Percentiles rank a stretch among this genome's conserved stretches.
Conservation (phyloP, 1,140 invertebrate genomes). For the Listronotus oregonensis region DNA sequence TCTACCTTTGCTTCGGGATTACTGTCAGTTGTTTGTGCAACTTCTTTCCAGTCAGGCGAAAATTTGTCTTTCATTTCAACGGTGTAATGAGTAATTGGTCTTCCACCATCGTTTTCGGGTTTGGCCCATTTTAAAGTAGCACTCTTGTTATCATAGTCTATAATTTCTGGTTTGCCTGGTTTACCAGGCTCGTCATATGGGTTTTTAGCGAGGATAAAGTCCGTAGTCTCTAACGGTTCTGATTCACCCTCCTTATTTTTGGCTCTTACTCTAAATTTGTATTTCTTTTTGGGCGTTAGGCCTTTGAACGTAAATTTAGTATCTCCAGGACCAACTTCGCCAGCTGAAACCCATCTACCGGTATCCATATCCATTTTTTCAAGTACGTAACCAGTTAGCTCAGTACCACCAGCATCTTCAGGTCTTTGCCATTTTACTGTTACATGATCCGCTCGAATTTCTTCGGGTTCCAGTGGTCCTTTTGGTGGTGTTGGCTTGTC, state of each 20-base stretch:
- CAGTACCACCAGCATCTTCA: constrained; percentile 89
- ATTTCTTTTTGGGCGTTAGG: constrained; percentile 95
- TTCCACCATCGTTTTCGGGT: constrained; percentile 88
- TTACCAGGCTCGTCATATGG: constrained; percentile 91
- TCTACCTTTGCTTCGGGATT: constrained; percentile 82
- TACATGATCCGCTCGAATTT: constrained; percentile 88
- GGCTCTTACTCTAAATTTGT: constrained; percentile 97
- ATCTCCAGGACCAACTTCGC: constrained; percentile 84
- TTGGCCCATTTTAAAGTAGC: constrained; percentile 89
- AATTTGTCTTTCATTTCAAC: constrained; percentile 97
- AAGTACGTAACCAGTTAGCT: constrained; percentile 93
- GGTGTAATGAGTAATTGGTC: constrained; percentile 92
- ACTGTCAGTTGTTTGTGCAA: constrained; percentile 77
- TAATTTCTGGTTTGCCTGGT: constrained; percentile 89
- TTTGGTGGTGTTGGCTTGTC: constrained; percentile 85
- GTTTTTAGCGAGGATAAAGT: constrained; percentile 90
- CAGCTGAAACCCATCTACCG: constrained; percentile 89
- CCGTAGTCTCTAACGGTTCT: constrained; percentile 90
- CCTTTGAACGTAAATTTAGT: constrained; percentile 87
- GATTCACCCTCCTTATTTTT: constrained; percentile 98
- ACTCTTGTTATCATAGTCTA: constrained; percentile 92
- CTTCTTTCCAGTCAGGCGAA: constrained; percentile 85
- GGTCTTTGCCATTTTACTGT: constrained; percentile 95
- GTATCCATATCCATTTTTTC: constrained; percentile 97
- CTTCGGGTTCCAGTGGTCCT: constrained; percentile 84